Evolutionary conservation across 2,113 vertebrate genomes (phyloP).

Genomic region (Triplophysa siluroides): DNA sequence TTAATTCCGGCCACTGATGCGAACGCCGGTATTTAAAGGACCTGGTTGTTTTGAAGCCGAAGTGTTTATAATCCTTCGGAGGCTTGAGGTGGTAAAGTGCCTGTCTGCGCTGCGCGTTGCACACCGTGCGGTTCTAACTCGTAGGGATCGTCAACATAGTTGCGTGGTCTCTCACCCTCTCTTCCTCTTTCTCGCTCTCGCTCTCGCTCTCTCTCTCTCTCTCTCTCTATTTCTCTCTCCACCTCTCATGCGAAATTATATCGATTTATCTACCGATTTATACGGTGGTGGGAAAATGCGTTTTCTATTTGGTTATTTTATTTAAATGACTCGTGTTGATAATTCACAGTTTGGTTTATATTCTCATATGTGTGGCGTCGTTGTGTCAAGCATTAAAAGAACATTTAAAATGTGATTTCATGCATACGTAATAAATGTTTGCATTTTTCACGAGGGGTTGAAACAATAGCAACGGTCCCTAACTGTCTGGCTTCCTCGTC

Average conservation of each 20-base stretch:
- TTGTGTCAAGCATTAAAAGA: not conserved
- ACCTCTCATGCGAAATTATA: not conserved
- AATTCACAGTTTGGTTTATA: too few species aligned
- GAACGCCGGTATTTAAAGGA: not conserved
- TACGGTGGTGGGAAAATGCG: not conserved
- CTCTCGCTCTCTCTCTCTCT: slow-evolving; percentile 2
- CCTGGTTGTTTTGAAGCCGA: not conserved
- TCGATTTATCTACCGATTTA: not conserved
- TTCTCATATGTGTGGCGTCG: too few species aligned
- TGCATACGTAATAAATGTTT: not conserved
- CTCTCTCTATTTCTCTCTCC: not conserved
- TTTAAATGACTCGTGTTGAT: not conserved
- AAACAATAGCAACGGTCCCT: slow-evolving; percentile 37
- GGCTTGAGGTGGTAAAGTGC: slow-evolving; percentile 38
- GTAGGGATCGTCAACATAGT: slow-evolving; percentile 47
- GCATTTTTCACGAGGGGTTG: not conserved
- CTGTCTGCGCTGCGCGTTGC: slow-evolving; percentile 27
- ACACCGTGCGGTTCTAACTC: slow-evolving; percentile 19
- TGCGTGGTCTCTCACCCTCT: not conserved
- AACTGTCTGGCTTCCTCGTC: slow-evolving; percentile 20
- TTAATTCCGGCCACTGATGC: not conserved
- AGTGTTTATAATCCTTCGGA: slow-evolving; percentile 35
- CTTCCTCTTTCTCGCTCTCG: slow-evolving; percentile 9
- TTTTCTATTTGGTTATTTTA: not conserved
- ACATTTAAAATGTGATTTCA: not conserved